Evolutionary conservation across 2,797 vertebrate genomes (phyloP).

Genomic region (Pangasius sanitwongsei): DNA sequence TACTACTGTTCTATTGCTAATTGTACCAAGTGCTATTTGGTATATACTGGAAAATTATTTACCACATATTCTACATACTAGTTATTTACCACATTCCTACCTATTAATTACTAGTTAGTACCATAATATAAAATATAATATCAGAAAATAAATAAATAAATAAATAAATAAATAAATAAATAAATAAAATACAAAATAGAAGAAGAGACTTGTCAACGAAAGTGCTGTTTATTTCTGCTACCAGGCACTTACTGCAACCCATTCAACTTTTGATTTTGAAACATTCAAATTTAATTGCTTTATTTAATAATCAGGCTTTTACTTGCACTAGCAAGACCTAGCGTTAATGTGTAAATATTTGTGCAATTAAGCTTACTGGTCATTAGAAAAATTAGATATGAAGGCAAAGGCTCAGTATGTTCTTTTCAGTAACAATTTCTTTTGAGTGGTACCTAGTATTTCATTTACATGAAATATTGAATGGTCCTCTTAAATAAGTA

Average conservation of each 20-base stretch:
- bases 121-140: not conserved
- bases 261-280: not conserved
- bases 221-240: not conserved
- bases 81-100: not conserved
- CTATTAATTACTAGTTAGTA: not conserved
- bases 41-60: not conserved
- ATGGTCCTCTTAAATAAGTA: not conserved
- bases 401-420: no score
- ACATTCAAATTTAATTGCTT: not conserved
- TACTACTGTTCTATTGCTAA: not conserved
- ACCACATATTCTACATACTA: not conserved
- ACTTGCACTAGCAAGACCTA: no score
- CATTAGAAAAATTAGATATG: not conserved
- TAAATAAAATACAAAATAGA: not conserved
- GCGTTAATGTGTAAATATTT: not conserved
- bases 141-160: not conserved
- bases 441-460: not conserved
- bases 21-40: not conserved
- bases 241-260: no score
- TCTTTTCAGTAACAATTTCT: not conserved
- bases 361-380: not conserved
- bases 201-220: not conserved
- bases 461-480: not conserved
- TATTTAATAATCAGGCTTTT: not conserved
- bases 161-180: not conserved